Evolutionary conservation across 2,797 vertebrate species (phyloP).

Genomic region (Muscicapa striata): DNA sequence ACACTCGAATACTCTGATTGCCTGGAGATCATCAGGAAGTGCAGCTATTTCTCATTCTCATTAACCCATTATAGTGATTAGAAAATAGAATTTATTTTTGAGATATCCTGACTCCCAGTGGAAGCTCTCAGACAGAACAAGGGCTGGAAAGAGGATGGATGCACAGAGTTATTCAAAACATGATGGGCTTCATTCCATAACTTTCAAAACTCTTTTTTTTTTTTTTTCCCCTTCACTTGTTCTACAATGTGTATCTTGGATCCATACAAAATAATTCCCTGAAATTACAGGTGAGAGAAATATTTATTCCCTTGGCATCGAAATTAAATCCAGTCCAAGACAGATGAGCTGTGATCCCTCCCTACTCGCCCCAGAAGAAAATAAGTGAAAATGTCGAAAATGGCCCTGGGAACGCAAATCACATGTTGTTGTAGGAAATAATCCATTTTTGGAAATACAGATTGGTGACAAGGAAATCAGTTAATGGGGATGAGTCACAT

Average conservation of each 20-base stretch:
- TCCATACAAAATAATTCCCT: not conserved
- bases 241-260: not conserved
- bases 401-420: not conserved
- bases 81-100: not conserved
- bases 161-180: accelerated
- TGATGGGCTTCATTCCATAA: not conserved
- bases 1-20: not conserved
- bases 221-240: not conserved
- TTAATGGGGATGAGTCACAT: not conserved
- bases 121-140: not conserved
- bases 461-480: not conserved
- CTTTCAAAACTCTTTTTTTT: not conserved
- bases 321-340: not conserved
- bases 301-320: not conserved
- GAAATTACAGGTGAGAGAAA: not conserved
- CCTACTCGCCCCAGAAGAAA: not conserved
- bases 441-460: not conserved
- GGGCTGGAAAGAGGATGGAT: not conserved
- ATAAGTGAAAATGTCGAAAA: not conserved
- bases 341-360: not conserved
- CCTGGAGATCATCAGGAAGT: not conserved
- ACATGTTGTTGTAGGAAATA: not conserved
- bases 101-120: not conserved
- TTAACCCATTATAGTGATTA: not conserved
- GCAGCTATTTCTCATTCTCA: not conserved